These are phyloP conservation scores for Euglossa dilemma DNA, from an alignment of 1,140 invertebrate species.

Conservation along the genomic window DNA sequence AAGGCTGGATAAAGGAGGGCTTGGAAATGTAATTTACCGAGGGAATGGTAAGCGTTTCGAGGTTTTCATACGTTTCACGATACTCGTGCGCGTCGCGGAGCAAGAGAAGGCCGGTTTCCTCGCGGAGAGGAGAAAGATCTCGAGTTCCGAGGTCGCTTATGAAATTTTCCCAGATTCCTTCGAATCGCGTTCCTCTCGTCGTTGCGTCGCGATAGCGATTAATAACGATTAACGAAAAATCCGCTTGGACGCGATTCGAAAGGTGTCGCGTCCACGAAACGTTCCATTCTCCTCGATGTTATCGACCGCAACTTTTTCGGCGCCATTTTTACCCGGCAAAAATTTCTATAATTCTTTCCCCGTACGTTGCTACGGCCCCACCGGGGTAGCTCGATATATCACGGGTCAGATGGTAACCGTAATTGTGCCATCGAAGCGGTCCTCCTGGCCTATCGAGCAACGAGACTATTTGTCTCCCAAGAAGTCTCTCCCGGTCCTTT, in stretches of 20 bases:
- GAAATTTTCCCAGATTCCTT: background rate
- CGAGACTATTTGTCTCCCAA: conserved; percentile 60
- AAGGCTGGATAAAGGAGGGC: background rate
- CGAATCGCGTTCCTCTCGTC: background rate
- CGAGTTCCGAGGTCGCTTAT: background rate
- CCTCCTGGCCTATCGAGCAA: conserved; percentile 26
- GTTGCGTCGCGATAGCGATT: background rate
- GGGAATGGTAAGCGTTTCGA: background rate
- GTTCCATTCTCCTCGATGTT: too few relatives aligned
- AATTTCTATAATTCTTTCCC: background rate
- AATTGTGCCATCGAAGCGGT: conserved; percentile 21
- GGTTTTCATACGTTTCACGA: background rate
- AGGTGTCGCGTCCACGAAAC: too few relatives aligned
- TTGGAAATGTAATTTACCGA: background rate
- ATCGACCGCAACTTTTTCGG: background rate
- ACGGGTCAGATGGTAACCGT: conserved; percentile 26
- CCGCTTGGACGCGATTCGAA: too few relatives aligned
- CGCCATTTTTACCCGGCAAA: background rate
- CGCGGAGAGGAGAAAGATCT: background rate
- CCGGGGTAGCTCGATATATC: conserved; percentile 17
- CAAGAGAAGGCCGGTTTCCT: background rate
- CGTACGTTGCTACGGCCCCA: background rate
- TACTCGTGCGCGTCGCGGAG: background rate
- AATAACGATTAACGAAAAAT: too few relatives aligned
- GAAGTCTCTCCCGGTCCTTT: conserved; percentile 46